Percentiles rank a stretch among this genome's conserved stretches.
Evolutionary conservation across 2,888 invertebrate genomes (phyloP).

Genomic region (Ectemnius lituratus): DNA sequence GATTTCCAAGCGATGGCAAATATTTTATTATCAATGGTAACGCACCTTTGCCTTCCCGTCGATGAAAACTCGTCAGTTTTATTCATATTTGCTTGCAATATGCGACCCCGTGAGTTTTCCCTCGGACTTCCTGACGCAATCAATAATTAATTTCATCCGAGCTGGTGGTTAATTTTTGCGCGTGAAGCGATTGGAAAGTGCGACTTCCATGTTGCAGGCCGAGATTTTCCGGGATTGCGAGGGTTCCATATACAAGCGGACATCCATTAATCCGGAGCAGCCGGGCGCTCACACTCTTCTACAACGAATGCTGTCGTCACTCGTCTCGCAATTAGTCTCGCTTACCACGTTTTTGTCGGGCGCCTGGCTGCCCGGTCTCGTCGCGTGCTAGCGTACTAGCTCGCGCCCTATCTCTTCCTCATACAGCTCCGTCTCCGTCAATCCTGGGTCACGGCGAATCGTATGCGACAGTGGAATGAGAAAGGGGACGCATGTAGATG

Average conservation of each 20-base stretch:
- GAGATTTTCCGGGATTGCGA: not conserved
- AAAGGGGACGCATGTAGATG: no score
- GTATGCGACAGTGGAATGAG: not conserved
- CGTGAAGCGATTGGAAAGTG: not conserved
- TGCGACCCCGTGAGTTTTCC: not conserved
- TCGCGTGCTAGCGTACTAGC: constrained; percentile 44
- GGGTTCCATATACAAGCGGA: not conserved
- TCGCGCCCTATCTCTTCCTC: constrained; percentile 12
- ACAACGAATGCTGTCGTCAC: constrained; percentile 63
- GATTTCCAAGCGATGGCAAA: not conserved
- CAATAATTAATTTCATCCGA: constrained; percentile 4
- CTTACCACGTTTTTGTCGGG: constrained; percentile 55
- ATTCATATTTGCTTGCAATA: constrained; percentile 1
- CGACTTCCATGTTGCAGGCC: not conserved
- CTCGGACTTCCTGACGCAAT: not conserved
- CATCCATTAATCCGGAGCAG: constrained; percentile 39
- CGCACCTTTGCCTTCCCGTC: not conserved
- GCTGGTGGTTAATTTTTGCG: not conserved
- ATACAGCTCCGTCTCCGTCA: constrained; percentile 15
- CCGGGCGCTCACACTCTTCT: constrained; percentile 47
- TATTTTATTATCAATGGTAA: constrained; percentile 1
- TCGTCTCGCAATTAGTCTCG: constrained; percentile 65
- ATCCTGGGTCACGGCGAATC: constrained; percentile 5
- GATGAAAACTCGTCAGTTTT: not conserved
- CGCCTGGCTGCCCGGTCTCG: constrained; percentile 40